Conservation (phyloP, 2,797 vertebrate genomes). For the Morus bassanus region DNA sequence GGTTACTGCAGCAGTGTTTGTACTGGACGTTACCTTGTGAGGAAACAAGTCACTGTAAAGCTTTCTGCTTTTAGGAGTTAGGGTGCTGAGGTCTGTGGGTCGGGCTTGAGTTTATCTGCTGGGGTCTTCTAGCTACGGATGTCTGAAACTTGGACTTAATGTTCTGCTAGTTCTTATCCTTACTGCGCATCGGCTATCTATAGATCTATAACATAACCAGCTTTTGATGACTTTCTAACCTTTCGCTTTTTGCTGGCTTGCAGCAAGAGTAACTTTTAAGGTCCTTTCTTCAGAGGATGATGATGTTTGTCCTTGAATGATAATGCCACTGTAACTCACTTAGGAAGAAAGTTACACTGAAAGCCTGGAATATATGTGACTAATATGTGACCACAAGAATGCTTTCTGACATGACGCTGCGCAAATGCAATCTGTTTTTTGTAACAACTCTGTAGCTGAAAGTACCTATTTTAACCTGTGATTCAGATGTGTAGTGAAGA, state of each 20-base stretch:
- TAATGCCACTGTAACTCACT: not conserved
- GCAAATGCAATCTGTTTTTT: not conserved
- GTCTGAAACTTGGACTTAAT: not conserved
- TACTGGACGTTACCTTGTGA: not conserved
- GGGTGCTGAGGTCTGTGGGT: not conserved
- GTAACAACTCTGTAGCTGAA: not conserved
- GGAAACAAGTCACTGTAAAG: not conserved
- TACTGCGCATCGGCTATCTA: not conserved
- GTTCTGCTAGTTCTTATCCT: not conserved
- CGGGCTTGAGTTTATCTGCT: not conserved
- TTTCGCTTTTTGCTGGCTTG: not conserved
- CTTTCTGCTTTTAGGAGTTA: not conserved
- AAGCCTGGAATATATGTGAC: not conserved
- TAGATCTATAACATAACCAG: not conserved
- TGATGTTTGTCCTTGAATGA: not conserved
- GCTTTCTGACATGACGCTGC: not conserved
- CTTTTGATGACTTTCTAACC: not conserved
- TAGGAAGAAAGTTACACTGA: not conserved
- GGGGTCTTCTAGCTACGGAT: not conserved
- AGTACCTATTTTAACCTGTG: not conserved
- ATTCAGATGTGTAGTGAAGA: not conserved
- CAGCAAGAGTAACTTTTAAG: not conserved
- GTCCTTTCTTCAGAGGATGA: not conserved
- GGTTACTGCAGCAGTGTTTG: not conserved
- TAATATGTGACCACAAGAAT: not conserved